These are phyloP conservation scores for Rutpela maculata DNA, from an alignment of 2,888 invertebrate genomes.

Conservation along the genomic window DNA sequence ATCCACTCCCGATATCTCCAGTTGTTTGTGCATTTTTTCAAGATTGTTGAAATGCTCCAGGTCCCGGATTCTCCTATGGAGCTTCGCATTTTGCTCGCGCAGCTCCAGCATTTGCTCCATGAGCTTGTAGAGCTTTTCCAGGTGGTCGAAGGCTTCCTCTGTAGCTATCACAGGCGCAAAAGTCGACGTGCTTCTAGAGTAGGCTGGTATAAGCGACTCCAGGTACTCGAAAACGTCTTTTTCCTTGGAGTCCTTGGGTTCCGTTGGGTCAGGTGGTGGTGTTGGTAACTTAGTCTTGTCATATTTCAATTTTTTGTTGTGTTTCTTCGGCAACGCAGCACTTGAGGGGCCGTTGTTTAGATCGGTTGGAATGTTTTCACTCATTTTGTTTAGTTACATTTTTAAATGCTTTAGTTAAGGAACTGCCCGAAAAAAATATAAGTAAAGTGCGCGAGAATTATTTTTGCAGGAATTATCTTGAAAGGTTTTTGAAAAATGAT, in stretches of 20 bases:
- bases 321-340: constrained; percentile 26
- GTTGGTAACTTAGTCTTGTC: constrained; percentile 69
- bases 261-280: constrained; percentile 73
- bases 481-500: constrained; percentile 7
- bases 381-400: constrained; percentile 50
- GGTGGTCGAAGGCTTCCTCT: constrained; percentile 84
- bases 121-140: constrained; percentile 86
- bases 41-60: constrained; percentile 83
- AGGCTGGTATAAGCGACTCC: constrained; percentile 69
- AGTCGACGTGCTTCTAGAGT: constrained; percentile 75
- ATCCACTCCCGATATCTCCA: constrained; percentile 72
- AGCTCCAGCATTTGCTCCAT: constrained; percentile 86
- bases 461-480: neutral
- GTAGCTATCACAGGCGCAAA: constrained; percentile 78
- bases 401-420: constrained; percentile 24
- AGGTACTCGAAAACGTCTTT: constrained; percentile 75
- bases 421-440: constrained; percentile 3
- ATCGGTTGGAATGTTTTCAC: constrained; percentile 59
- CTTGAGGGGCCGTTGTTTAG: constrained; percentile 38
- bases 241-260: constrained; percentile 45
- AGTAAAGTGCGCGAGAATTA: neutral
- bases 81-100: constrained; percentile 82
- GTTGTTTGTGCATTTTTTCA: constrained; percentile 77
- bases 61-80: constrained; percentile 82
- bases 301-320: constrained; percentile 42